Base-by-base conservation (phyloP, 2,113 vertebrate genomes). In the Psittacula cyanocephala region DNA sequence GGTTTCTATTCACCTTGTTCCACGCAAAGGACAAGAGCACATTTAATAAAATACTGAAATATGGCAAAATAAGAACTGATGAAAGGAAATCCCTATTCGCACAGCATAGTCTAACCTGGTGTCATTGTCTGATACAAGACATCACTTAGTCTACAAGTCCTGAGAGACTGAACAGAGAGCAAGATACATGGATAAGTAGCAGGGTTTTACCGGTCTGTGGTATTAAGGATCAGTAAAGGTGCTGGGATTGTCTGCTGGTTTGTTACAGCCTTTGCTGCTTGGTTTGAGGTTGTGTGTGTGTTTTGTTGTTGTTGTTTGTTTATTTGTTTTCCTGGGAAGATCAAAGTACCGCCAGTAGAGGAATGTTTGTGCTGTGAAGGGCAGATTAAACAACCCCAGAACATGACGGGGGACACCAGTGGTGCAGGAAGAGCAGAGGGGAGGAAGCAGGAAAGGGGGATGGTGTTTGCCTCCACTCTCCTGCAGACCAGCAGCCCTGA, bases 371-470 rank as follows among this genome's bases (percentile, higher is more conserved):
- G 0, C 19, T 6, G 3, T 37, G 46, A 86, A 93, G 57, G 18
- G 28, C 33, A 75, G 35, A 44, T 4, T 29, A 22, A 71, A 75
- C 25, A 74, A 37, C 10, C 2, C 25, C 2, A 6, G 43, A 60
- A 27, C 1, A 1, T 37, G 31, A 4, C 0, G 0, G 2, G 20
- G 8, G 29, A 10, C 7, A 4, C 37, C 62, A 81, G 8, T 22
- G 0, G 2, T 59, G 50, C 35, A 59, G 75, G 71, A 86, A 77
- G 31, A 12, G 63, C n/a, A 65, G 67, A 85, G 33, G 16, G 14
- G 41, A 62, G 35, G 33, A 27, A 75, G 46, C 23, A 64, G 57
- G 29, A 78, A 27, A 76, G 9, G 13, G 18, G n/a, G 20, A 9
- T 6, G 3, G 35, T 12, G 5, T 25, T 37, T 0, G 0, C 8